These are phyloP conservation scores for Aphelenchoides fujianensis DNA, from an alignment of 1,140 invertebrate species.

Conservation along the genomic window DNA sequence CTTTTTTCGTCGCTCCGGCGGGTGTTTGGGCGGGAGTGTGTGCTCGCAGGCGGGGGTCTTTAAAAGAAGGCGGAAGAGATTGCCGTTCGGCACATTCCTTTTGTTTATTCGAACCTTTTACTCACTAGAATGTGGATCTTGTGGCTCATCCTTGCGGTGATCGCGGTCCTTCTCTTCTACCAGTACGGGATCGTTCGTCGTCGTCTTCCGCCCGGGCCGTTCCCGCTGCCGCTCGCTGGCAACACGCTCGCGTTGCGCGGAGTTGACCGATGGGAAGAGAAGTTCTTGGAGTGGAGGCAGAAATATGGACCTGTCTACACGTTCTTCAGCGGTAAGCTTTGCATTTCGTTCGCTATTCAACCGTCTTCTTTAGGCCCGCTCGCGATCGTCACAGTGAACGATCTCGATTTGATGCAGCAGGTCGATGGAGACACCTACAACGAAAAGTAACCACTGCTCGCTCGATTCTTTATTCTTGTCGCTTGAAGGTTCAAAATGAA, in stretches of 20 bases:
- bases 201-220: too few species aligned
- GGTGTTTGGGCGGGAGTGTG: too few species aligned
- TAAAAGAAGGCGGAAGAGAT: too few species aligned
- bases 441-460: constrained; percentile 2
- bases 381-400: constrained; percentile 24
- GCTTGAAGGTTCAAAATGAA: constrained; percentile 11
- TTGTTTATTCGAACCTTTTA: too few species aligned
- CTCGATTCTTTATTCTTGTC: too few species aligned
- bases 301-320: constrained; percentile 19
- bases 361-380: background rate
- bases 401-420: background rate
- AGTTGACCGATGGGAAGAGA: background rate
- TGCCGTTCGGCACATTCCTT: too few species aligned
- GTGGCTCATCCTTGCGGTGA: too few species aligned
- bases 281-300: constrained; percentile 8
- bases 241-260: background rate
- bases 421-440: constrained; percentile 20
- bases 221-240: background rate
- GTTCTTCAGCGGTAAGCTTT: background rate
- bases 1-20: too few species aligned
- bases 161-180: too few species aligned
- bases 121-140: too few species aligned
- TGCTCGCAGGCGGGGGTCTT: too few species aligned
- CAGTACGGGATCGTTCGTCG: too few species aligned
- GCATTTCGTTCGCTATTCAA: background rate